Evolutionary conservation across 1,140 invertebrate species (phyloP).

Genomic region (Agrilus planipennis): DNA sequence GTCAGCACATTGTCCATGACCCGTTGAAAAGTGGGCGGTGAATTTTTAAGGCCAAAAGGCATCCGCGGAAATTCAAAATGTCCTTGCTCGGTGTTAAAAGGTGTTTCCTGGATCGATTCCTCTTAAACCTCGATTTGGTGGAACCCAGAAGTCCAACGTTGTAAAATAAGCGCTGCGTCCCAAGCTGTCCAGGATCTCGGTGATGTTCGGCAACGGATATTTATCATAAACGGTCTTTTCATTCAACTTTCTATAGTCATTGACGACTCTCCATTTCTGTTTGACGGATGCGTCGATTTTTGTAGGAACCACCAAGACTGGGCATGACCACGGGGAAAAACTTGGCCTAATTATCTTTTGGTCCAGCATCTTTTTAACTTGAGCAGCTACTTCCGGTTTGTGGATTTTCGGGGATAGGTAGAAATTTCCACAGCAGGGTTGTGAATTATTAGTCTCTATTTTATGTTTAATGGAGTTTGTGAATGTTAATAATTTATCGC

Average conservation of each 20-base stretch:
- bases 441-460: constrained; percentile 12
- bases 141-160: constrained; percentile 36
- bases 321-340: constrained; percentile 9
- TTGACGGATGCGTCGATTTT: constrained; percentile 9
- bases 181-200: neutral
- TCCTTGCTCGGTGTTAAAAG: constrained; percentile 18
- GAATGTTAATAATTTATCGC: constrained; percentile 4
- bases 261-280: constrained; percentile 12
- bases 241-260: constrained; percentile 4
- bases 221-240: neutral
- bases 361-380: constrained; percentile 15
- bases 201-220: constrained; percentile 1
- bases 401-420: constrained; percentile 19
- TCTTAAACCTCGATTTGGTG: constrained; percentile 33
- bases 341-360: constrained; percentile 12
- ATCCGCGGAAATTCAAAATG: constrained; percentile 25
- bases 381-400: constrained; percentile 15
- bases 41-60: constrained; percentile 12
- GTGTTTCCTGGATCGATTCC: constrained; percentile 30
- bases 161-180: constrained; percentile 23
- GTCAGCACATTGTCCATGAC: neutral
- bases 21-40: neutral
- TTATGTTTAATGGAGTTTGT: constrained; percentile 20
- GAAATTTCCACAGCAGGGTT: constrained; percentile 22
- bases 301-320: constrained; percentile 13